Evolutionary conservation across 2,888 invertebrate genomes (phyloP), one percentile per base, ranked within the genome.

Genomic region (Gymnoscelis rufifasciata): DNA sequence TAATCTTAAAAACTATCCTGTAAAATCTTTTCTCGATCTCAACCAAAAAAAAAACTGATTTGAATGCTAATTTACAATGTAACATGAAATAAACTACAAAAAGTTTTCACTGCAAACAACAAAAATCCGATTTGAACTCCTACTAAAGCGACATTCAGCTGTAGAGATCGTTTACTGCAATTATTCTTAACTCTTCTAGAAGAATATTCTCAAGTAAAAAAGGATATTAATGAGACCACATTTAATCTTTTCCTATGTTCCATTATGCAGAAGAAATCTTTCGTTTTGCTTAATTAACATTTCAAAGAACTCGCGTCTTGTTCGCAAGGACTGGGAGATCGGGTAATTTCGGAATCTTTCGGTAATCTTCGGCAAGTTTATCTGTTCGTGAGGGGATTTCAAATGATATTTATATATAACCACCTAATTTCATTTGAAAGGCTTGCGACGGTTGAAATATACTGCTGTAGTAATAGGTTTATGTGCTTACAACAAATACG

Each of bases 281-380:
- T 47, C 35, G 41, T 53, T 47, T 38, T 50, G 43, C 50, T 56
- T 52, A 52, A 56, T 56, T 54, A 54, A 47, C 51, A 52, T 47
- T 48, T 50, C 47, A 48, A 48, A 50, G 46, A 51, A 47, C 31
- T 47, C 42, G 30, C 44, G 39, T 47, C 41, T 46, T 50, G 27
- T 54, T 50, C 47, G 39, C 26, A 35, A 43, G 41, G 38, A 46
- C 39, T 52, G 50, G 19, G 15, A 19, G 33, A 37, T 36, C 33
- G 39, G 28, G 37, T 44, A 41, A 27, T 47, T 47, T 46, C 15
- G 31, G 19, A 38, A 47, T 38, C 41, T 38, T 52, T 52, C 44
- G 37, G 47, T 13, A 38, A 47, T 38, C 41, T 38, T 52, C 51
- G 42, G 37, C 46, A 43, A 43, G 43, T 52, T 50, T 29, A 36